Base-by-base conservation (phyloP, 1,140 invertebrate genomes). In the Bombus confusus region DNA sequence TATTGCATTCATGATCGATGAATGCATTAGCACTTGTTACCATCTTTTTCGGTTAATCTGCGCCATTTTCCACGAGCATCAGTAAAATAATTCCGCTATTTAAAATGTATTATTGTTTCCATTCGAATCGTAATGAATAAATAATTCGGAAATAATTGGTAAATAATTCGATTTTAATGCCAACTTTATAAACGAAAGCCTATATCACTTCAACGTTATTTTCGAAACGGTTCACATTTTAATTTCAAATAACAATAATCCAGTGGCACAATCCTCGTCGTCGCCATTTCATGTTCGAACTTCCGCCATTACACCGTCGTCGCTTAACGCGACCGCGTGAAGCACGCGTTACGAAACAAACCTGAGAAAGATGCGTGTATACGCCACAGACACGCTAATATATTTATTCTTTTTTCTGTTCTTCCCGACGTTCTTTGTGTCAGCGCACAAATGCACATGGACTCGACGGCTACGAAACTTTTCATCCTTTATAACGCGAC, bases 401-500 rank as follows among this genome's bases (percentile, higher is more conserved):
- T 39, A 82, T 74, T 64, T 47, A n/a, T 82, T 73, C 64, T 66
- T n/a, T 28, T 82, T 62, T n/a, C 59, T 8, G 3, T 52, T 8
- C 12, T 34, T n/a, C 62, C 12, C 13, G 13, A 62, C 28, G 28
- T 43, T 41, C 15, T 64, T 43, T 47, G 2, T 52, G 69, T 4
- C 10, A 59, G 68, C 39, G 34, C n/a, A 52, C 37, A 39, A 34
- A 39, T 74, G 62, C 39, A 80, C 77, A 72, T 72, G 10, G 52
- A 64, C 34, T 41, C 68, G 4, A 73, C 69, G 22, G 31, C n/a
- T 64, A 41, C 37, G 47, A 66, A 47, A 71, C 73, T 39, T 66
- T 37, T 47, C 71, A 15, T 37, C 31, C 41, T 66, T 62, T 74
- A 59, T 62, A 72, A 81, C 79, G 37, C 69, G 34, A 73, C 68